phyloP scores from a whole-genome alignment of 2,113 vertebrate species.

The Egretta garzetta region DNA sequence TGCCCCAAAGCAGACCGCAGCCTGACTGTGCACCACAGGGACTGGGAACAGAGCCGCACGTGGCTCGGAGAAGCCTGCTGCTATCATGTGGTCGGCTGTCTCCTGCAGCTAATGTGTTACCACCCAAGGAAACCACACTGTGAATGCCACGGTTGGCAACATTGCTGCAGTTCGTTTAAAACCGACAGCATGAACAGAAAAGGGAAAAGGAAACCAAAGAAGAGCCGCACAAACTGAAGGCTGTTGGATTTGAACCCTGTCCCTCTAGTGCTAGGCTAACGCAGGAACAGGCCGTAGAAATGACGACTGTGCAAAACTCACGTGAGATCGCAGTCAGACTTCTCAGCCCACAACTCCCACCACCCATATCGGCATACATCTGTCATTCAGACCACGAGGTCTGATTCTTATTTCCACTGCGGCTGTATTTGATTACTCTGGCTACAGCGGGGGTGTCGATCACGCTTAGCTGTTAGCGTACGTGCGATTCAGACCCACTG shows the following conservation, averaged over 20 bases:
- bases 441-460: fast-evolving
- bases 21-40: background rate
- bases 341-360: background rate
- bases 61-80: background rate
- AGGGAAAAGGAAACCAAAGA: background rate
- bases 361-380: background rate
- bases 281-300: background rate
- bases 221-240: background rate
- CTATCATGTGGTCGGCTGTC: background rate
- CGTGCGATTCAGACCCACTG: background rate
- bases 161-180: background rate
- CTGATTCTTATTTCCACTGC: background rate
- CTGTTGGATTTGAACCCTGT: background rate
- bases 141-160: background rate
- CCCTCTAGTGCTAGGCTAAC: background rate
- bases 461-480: fast-evolving
- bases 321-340: background rate
- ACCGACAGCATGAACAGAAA: background rate
- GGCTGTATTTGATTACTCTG: fast-evolving
- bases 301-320: background rate
- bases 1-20: background rate
- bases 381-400: background rate
- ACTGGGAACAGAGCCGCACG: background rate
- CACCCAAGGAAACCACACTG: fast-evolving
- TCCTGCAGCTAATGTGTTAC: background rate